phyloP scores from a whole-genome alignment of 2,888 invertebrate species.

The Branchellion lobata region DNA sequence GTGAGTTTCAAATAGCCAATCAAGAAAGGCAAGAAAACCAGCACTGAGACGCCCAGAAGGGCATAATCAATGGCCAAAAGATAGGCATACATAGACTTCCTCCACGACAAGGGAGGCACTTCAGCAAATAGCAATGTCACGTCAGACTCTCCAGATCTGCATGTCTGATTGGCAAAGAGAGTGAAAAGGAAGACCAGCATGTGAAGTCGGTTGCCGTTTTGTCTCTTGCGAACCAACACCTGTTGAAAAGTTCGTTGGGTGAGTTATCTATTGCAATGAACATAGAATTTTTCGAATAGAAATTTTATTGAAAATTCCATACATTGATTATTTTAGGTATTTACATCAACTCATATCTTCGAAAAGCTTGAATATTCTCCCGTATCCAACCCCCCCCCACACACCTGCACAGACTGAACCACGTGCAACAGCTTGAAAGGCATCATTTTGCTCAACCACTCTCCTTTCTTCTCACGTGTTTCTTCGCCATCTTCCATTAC shows the following conservation, averaged over 20 bases:
- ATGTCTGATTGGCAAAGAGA: conserved; percentile 55
- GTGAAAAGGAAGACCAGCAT: conserved; percentile 55
- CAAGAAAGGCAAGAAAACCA: conserved; percentile 58
- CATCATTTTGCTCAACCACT: conserved; percentile 26
- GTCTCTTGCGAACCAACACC: conserved; percentile 54
- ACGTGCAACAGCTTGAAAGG: conserved; percentile 30
- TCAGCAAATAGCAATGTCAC: conserved; percentile 59
- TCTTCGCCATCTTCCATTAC: neutral
- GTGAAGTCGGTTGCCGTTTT: conserved; percentile 52
- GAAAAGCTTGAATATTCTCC: too few relatives aligned
- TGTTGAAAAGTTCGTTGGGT: conserved; percentile 2
- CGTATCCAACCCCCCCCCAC: neutral
- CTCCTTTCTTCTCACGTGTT: neutral
- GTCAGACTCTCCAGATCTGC: conserved; percentile 61
- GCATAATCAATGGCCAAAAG: conserved; percentile 60
- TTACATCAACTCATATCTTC: too few relatives aligned
- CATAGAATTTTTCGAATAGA: neutral
- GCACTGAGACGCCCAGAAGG: conserved; percentile 58
- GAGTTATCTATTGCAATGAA: neutral
- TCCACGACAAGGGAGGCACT: conserved; percentile 58
- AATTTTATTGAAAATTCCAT: neutral
- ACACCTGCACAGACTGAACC: conserved; percentile 29
- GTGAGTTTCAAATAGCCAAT: conserved; percentile 54
- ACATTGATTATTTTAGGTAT: too few relatives aligned
- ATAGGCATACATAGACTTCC: conserved; percentile 58